These are phyloP conservation scores for Miltochrista miniata DNA, from an alignment of 2,888 invertebrate genomes.

Conservation along the genomic window DNA sequence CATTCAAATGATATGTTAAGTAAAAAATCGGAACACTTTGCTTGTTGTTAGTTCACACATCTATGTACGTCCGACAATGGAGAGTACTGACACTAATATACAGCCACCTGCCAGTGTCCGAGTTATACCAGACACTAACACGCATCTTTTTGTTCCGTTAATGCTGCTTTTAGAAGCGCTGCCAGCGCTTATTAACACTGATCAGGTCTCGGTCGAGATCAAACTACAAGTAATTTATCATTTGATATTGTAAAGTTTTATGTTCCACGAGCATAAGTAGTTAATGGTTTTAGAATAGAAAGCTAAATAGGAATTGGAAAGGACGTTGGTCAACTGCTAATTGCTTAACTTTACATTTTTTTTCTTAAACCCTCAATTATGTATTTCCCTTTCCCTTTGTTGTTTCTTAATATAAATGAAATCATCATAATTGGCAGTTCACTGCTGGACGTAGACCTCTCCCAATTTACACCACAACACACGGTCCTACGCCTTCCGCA, in stretches of 20 bases:
- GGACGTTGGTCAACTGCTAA: too few species aligned
- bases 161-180: constrained; percentile 50
- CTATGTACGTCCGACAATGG: constrained; percentile 58
- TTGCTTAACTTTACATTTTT: too few species aligned
- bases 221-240: neutral
- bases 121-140: constrained; percentile 44
- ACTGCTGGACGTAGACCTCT: too few species aligned
- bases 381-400: too few species aligned
- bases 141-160: constrained; percentile 60
- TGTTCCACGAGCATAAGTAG: too few species aligned
- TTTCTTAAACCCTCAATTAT: too few species aligned
- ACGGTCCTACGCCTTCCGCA: too few species aligned
- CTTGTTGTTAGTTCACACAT: constrained; percentile 55
- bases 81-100: constrained; percentile 60
- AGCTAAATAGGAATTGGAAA: too few species aligned
- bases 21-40: constrained; percentile 67
- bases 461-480: too few species aligned
- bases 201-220: constrained; percentile 36
- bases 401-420: too few species aligned
- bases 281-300: too few species aligned
- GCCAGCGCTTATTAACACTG: constrained; percentile 44
- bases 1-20: constrained; percentile 67
- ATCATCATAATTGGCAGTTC: too few species aligned
- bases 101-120: constrained; percentile 60
- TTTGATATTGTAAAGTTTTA: neutral